phyloP scores from a whole-genome alignment of 2,888 invertebrate species.

The Aelia acuminata region DNA sequence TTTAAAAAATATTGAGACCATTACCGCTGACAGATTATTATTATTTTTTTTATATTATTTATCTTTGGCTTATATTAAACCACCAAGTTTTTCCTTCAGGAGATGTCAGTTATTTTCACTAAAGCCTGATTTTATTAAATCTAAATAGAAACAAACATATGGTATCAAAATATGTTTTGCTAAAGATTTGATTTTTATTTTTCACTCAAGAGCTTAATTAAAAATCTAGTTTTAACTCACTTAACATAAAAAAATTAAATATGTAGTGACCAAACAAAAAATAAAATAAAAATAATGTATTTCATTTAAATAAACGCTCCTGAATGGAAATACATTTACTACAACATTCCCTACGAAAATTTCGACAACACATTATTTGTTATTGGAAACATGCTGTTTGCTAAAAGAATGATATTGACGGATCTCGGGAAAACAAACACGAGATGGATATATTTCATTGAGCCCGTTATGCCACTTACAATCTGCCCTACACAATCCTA shows the following conservation, averaged over 20 bases:
- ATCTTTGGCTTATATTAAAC: background rate
- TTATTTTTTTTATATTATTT: too few relatives aligned
- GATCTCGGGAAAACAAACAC: background rate
- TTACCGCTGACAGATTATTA: background rate
- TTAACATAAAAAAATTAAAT: too few relatives aligned
- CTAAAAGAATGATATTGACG: background rate
- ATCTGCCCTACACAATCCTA: background rate
- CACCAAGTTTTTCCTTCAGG: background rate
- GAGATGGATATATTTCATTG: background rate
- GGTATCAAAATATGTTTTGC: background rate
- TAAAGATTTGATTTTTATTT: too few relatives aligned
- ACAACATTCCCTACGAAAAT: too few relatives aligned
- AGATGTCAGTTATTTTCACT: background rate
- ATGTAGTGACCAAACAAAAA: too few relatives aligned
- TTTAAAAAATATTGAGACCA: background rate
- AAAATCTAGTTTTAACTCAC: too few relatives aligned
- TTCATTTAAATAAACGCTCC: too few relatives aligned
- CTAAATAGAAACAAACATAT: background rate
- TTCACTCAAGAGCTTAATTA: too few relatives aligned
- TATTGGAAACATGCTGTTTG: background rate
- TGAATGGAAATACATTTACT: too few relatives aligned
- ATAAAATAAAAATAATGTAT: too few relatives aligned
- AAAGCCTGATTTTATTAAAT: background rate
- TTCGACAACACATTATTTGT: too few relatives aligned
- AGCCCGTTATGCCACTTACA: background rate